phyloP scores from a whole-genome alignment of 2,797 vertebrate species.

The Melanotaenia pygmaea region DNA sequence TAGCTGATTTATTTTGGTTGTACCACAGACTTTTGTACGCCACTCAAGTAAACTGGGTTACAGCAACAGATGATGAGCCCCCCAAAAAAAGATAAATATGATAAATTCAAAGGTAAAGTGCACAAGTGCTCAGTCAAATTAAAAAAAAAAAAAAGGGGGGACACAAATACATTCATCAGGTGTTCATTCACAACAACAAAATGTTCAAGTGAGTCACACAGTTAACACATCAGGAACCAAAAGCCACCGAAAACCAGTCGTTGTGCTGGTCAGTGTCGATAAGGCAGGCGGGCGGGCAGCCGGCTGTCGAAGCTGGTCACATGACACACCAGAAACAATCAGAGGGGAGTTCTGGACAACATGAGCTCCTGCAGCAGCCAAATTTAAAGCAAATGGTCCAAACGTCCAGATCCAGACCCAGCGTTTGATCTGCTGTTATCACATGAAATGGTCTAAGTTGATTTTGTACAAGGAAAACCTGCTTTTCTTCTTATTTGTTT shows the following conservation, averaged over 20 bases:
- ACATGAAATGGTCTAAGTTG: no score
- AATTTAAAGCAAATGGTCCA: no score
- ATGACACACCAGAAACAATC: constrained; percentile 23
- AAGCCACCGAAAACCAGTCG: constrained; percentile 23
- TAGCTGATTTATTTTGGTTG: constrained; percentile 68
- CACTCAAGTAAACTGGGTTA: constrained; percentile 54
- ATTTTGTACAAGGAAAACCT: background rate
- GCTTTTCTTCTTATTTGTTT: no score
- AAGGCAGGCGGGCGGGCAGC: constrained; percentile 64
- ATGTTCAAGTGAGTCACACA: constrained; percentile 7
- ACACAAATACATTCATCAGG: constrained; percentile 67
- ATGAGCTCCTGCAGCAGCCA: no score
- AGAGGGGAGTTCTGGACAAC: constrained; percentile 29
- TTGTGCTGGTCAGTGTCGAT: constrained; percentile 51
- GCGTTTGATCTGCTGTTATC: no score
- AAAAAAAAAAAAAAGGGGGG: constrained; percentile 32
- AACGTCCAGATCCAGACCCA: no score
- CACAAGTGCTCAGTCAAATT: constrained; percentile 80
- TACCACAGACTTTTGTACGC: constrained; percentile 63
- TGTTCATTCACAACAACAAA: constrained; percentile 17
- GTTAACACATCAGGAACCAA: constrained; percentile 26
- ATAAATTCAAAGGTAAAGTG: constrained; percentile 81
- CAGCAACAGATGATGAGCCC: constrained; percentile 49
- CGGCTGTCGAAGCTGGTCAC: constrained; percentile 12
- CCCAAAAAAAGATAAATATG: constrained; percentile 45